Percentiles rank a stretch among this genome's conserved stretches.
phyloP scores from a whole-genome alignment of 2,888 invertebrate genomes.

The Leptinotarsa rubiginosa region DNA sequence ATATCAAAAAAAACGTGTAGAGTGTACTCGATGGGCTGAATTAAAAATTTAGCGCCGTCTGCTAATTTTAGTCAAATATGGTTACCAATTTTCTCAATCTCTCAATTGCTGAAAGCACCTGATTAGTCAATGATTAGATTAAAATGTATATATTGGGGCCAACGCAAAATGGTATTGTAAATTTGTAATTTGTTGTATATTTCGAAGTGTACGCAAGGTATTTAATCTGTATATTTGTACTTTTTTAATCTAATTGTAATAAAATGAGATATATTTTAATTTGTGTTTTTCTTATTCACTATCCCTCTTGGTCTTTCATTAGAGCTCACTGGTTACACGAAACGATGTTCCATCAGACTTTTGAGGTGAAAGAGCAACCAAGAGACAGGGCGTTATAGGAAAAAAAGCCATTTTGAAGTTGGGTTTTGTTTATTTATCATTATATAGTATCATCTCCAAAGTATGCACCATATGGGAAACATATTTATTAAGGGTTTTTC shows the following conservation, averaged over 20 bases:
- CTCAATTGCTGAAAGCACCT: constrained; percentile 45
- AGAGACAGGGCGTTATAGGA: too few relatives aligned
- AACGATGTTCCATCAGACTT: too few relatives aligned
- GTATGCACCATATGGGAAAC: too few relatives aligned
- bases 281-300: background rate
- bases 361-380: too few relatives aligned
- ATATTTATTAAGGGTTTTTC: too few relatives aligned
- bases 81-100: constrained; percentile 56
- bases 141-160: constrained; percentile 54
- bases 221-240: constrained; percentile 59
- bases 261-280: constrained; percentile 39
- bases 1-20: constrained; percentile 15
- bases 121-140: constrained; percentile 49
- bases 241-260: constrained; percentile 56
- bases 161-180: constrained; percentile 48
- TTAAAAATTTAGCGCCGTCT: constrained; percentile 8
- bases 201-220: constrained; percentile 50
- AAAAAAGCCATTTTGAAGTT: too few relatives aligned
- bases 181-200: constrained; percentile 52
- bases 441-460: too few relatives aligned
- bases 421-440: too few relatives aligned
- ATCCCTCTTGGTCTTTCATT: too few relatives aligned
- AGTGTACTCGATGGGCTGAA: constrained; percentile 20
- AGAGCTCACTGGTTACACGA: too few relatives aligned
- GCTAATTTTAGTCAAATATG: constrained; percentile 57